Evolutionary conservation across 2,888 invertebrate genomes (phyloP), one percentile per base, ranked within the genome.

Genomic region (Calliopum simillimum): DNA sequence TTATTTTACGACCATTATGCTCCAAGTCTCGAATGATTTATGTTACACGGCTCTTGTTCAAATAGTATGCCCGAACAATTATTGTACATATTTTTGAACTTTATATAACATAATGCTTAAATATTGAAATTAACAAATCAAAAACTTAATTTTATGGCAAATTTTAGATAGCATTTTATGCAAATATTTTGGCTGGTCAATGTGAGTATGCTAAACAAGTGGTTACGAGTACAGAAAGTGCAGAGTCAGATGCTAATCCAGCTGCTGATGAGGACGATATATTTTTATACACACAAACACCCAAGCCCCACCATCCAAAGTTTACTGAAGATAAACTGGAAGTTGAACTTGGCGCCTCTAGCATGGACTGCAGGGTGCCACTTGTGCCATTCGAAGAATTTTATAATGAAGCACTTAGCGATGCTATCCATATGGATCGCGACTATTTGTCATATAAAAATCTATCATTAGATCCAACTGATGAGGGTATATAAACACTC

Each of bases 391-490:
- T 94, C 81, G 92, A 93, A 74, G 97, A 97, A 80, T 98, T 98
- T 87, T 96, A 97, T 86, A 97, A 98, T 85, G 97, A 98, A 85
- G 93, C 94, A 1, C 88, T 97, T 62, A 96, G 96, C 87, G 97
- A 97, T 85, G 91, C 92, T 69, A 92, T 98, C 74, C 96, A 96
- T 88, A 96, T 97, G 94, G 96, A 97, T 85, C 91, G 93, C 82
- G 97, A 98, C 87, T 97, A 96, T 87, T 92, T 95, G 62, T 93
- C 94, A 84, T 97, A 93, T 86, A 94, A 94, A 86, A 92, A 92
- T 78, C 91, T 84, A 13, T 80, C 82, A 21, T 74, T 84, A 71
- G 84, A 85, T 72, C 79, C 81, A 0, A 74, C 72, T 62, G 75
- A 77, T 21, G 77, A 78, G 68, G 80, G 80, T 82, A 67, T 55